A percentile compares a stretch with the other conserved stretches of the same genome.
phyloP scores from a whole-genome alignment of 2,888 invertebrate genomes.

The Exocentrus adspersus region DNA sequence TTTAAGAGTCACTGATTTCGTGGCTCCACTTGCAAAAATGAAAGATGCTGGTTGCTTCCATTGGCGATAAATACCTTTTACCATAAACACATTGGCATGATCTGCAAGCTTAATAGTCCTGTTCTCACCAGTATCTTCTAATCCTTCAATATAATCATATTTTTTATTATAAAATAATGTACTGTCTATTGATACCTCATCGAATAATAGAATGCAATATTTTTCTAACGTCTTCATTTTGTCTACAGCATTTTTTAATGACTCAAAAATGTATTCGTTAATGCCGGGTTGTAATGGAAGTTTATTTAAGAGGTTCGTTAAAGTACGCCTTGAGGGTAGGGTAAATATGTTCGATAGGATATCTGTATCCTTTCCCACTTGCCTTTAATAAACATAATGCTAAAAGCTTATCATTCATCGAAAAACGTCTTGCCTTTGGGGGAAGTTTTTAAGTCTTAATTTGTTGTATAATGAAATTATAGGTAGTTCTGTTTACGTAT shows the following conservation, averaged over 20 bases:
- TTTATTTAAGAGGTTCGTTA: constrained; percentile 30
- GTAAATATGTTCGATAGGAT: constrained; percentile 40
- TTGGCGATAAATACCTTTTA: constrained; percentile 37
- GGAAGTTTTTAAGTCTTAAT: not conserved
- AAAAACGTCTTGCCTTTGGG: not conserved
- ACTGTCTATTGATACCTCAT: constrained; percentile 41
- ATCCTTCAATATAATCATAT: constrained; percentile 34
- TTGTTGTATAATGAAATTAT: not conserved
- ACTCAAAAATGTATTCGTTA: constrained; percentile 34
- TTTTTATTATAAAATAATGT: constrained; percentile 34
- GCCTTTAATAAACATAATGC: constrained; percentile 37
- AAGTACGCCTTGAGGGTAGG: constrained; percentile 37
- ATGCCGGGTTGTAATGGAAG: constrained; percentile 38
- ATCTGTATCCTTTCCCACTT: constrained; percentile 36
- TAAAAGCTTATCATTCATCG: constrained; percentile 12
- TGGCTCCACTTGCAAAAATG: constrained; percentile 34
- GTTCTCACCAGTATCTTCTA: constrained; percentile 36
- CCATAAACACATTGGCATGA: constrained; percentile 45
- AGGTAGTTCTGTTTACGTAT: not conserved
- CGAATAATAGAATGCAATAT: constrained; percentile 40
- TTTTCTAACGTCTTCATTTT: constrained; percentile 35
- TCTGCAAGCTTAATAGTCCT: constrained; percentile 36
- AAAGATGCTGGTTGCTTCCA: constrained; percentile 47
- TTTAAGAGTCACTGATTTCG: constrained; percentile 1
- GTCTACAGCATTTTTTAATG: constrained; percentile 24